Percentiles rank a stretch among this genome's conserved stretches.
These are phyloP conservation scores for Fringilla coelebs DNA, from an alignment of 2,797 vertebrate genomes.

Conservation along the genomic window DNA sequence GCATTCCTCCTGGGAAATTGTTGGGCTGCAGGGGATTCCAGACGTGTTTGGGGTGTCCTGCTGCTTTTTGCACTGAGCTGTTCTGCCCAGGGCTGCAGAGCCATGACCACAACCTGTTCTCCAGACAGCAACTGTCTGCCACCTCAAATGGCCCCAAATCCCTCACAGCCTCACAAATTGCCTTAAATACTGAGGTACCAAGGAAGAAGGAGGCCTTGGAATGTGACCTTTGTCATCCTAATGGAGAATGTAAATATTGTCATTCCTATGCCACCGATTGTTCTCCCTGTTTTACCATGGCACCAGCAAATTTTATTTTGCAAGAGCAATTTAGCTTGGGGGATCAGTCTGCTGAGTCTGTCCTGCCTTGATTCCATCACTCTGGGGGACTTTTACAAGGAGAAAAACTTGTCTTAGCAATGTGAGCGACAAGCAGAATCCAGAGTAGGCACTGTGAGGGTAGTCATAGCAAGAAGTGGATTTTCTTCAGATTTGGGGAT, in stretches of 20 bases:
- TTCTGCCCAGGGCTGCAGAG: neutral
- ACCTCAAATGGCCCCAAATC: neutral
- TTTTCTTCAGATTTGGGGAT: neutral
- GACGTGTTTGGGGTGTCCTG: slow-evolving; percentile 2
- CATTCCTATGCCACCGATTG: neutral
- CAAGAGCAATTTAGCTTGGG: neutral
- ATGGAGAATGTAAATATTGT: neutral
- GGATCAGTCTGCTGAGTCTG: neutral
- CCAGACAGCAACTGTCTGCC: neutral
- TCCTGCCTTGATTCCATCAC: neutral
- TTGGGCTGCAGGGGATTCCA: neutral
- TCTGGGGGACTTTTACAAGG: neutral
- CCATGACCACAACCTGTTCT: neutral
- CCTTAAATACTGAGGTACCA: neutral
- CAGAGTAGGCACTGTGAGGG: neutral
- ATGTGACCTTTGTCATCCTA: neutral
- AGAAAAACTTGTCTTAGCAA: neutral
- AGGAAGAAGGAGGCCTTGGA: neutral
- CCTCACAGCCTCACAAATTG: neutral
- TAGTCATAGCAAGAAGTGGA: neutral
- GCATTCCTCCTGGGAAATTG: neutral
- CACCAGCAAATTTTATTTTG: neutral
- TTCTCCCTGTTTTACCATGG: neutral
- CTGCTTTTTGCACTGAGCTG: slow-evolving; percentile 16
- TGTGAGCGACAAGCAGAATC: neutral